Evolutionary conservation across 2,797 vertebrate genomes (phyloP).

Genomic region (Phaenicophaeus curvirostris): DNA sequence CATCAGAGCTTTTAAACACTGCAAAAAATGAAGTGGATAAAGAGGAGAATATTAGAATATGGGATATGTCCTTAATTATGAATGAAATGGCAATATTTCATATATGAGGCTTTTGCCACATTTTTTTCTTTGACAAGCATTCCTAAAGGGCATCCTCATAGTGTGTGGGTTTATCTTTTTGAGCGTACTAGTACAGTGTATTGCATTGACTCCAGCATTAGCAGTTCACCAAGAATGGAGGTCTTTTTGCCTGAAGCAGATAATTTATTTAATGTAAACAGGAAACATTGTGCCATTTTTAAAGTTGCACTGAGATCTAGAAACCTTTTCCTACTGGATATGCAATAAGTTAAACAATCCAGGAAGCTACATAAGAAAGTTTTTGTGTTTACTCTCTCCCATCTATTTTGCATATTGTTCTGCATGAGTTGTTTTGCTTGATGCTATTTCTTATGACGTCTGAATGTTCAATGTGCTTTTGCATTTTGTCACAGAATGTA

Average conservation of each 20-base stretch:
- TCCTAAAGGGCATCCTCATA: not conserved
- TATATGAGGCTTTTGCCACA: not conserved
- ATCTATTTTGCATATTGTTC: conserved; percentile 29
- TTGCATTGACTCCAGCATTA: not conserved
- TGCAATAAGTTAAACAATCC: conserved; percentile 8
- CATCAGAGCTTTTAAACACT: not conserved
- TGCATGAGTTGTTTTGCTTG: conserved; percentile 27
- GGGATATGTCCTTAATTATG: not conserved
- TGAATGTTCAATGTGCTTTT: conserved; percentile 25
- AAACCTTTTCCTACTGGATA: not conserved
- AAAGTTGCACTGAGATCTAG: not conserved
- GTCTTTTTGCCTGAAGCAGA: not conserved
- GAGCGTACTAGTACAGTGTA: not conserved
- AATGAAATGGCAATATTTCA: not conserved
- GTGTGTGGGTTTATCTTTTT: not conserved
- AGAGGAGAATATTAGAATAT: not conserved
- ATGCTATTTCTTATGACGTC: not conserved
- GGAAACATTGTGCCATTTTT: not conserved
- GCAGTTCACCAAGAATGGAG: not conserved
- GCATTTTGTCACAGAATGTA: not conserved
- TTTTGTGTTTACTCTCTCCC: not conserved
- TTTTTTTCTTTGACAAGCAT: not conserved
- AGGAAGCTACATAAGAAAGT: conserved; percentile 17
- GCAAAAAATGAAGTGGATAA: not conserved
- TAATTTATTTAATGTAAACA: not conserved